Base-by-base conservation (phyloP, 1,140 invertebrate species). In the Carposina sasakii region DNA sequence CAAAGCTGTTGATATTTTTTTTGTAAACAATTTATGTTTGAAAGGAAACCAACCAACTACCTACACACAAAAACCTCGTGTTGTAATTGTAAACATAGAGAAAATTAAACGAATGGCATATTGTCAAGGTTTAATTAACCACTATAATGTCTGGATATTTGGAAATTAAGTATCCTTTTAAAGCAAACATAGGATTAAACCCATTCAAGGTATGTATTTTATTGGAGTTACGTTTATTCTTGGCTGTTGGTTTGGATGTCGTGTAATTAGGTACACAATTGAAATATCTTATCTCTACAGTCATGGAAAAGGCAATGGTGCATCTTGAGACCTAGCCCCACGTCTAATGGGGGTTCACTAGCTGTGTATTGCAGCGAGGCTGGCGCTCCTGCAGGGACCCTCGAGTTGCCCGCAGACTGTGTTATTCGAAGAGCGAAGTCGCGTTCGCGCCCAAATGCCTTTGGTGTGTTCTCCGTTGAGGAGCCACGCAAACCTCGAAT, bases 281-380 rank as follows among this genome's bases (percentile, higher is more conserved):
- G 60, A 63, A 54, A 56, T 63, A 67, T 67, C 60, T 67, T 63
- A 48, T 68, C 64, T 48, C 63, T 68, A 40, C 54, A 83, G 79
- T 72, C 76, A 23, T 83, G 79, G 79, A 81, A 81, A 51, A 74
- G 69, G 67, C 78, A 81, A 60, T 83, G 78, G 78, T 81, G 76
- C 59, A 83, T 83, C 50, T 57, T 83, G 54, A 52, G 78, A 41
- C 78, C 78, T 30, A 76, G 72, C 45, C 60, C 73, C 15, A 76
- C 67, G 28, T 67, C 62, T 42, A 53, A 59, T 20, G 76, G 78
- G 22, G 75, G 76, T 3, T 74, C 70, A 0, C 48, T 83, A 24
- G 79, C 76, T 34, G 72, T 83, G 10, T 83, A 83, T 48, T 76
- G 73, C 54, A 79, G 71, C 54, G 76, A 81, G 45, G 76, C 78